Evolutionary conservation across 2,113 vertebrate genomes (phyloP).

Genomic region (Cervus canadensis): DNA sequence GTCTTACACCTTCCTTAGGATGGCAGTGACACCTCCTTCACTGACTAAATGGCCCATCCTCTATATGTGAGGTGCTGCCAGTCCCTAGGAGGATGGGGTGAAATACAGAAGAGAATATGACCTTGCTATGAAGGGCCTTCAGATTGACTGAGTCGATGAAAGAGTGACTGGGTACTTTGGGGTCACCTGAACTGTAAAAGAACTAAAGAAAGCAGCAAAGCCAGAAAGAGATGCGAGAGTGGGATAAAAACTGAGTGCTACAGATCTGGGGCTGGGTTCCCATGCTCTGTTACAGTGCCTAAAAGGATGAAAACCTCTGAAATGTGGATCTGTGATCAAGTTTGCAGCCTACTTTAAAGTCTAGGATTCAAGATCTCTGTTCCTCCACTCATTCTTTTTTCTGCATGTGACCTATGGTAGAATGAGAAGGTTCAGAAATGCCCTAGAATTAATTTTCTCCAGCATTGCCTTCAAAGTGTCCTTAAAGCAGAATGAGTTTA

Average conservation of each 20-base stretch:
- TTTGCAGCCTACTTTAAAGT: neutral
- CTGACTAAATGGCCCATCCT: accelerated
- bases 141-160: neutral
- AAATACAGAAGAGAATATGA: too few relatives aligned
- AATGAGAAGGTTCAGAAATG: neutral
- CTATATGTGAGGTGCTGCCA: neutral
- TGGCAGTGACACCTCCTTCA: accelerated
- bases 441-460: neutral
- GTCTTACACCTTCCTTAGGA: neutral
- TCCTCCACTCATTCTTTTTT: neutral
- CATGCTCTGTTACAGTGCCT: accelerated
- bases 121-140: neutral
- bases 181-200: neutral
- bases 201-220: neutral
- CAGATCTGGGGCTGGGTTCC: too few relatives aligned
- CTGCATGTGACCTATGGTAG: neutral
- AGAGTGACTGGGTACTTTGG: neutral
- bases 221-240: neutral
- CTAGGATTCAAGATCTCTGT: neutral
- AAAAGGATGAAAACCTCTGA: neutral
- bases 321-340: neutral
- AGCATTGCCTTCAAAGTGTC: neutral
- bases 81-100: neutral
- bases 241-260: neutral
- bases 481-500: neutral